These are phyloP conservation scores for Augochlorella aurata DNA, from an alignment of 2,888 invertebrate genomes.

Conservation along the genomic window DNA sequence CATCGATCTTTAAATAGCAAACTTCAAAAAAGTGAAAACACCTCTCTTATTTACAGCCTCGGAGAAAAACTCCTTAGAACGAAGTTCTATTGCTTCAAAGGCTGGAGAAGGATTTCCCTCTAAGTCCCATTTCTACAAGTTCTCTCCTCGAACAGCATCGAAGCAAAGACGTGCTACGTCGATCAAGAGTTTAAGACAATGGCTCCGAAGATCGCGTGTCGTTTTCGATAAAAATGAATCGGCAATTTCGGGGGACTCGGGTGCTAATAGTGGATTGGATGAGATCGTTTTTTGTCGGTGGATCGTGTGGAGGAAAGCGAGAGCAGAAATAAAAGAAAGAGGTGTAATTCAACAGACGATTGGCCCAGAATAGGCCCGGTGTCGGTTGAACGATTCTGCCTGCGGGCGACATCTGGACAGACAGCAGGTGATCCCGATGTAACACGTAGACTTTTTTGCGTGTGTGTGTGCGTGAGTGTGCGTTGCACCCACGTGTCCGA, in stretches of 20 bases:
- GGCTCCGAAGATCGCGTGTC: background rate
- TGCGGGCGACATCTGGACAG: constrained; percentile 73
- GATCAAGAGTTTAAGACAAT: background rate
- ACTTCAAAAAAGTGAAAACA: background rate
- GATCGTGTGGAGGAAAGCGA: constrained; percentile 33
- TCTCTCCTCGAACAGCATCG: background rate
- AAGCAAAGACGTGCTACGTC: background rate
- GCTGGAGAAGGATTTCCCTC: background rate
- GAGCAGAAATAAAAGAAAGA: constrained; percentile 34
- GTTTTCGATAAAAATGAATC: constrained; percentile 17
- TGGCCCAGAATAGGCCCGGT: constrained; percentile 70
- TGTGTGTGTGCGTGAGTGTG: constrained; percentile 22
- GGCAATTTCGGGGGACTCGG: constrained; percentile 10
- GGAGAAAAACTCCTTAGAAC: background rate
- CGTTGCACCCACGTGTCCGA: constrained; percentile 69
- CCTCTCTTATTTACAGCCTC: background rate
- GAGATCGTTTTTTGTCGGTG: constrained; percentile 26
- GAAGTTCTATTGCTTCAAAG: background rate
- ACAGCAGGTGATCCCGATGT: constrained; percentile 75
- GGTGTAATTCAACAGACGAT: constrained; percentile 60
- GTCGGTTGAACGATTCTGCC: constrained; percentile 72
- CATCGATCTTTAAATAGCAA: background rate
- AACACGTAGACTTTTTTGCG: constrained; percentile 30
- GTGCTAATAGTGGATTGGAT: constrained; percentile 24
- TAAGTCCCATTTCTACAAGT: background rate